phyloP scores from a whole-genome alignment of 2,797 vertebrate species.

The Pipistrellus kuhlii region DNA sequence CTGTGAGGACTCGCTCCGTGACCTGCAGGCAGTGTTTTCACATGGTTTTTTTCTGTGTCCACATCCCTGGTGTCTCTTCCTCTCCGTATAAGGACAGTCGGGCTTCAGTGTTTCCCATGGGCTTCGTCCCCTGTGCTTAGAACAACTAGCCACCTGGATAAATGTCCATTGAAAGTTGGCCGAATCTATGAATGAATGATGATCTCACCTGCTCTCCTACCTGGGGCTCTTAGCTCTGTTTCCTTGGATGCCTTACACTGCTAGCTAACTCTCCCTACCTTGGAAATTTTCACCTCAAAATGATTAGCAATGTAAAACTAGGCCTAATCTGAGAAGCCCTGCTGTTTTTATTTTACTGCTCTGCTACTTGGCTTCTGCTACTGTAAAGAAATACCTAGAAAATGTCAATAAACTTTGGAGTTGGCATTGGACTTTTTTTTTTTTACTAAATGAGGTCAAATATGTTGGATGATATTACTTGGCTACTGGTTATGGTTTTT shows the following conservation, averaged over 20 bases:
- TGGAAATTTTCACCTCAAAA: neutral
- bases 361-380: neutral
- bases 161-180: neutral
- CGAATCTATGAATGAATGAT: neutral
- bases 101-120: neutral
- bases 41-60: no score
- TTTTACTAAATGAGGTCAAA: neutral
- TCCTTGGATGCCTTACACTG: neutral
- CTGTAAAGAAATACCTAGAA: constrained; percentile 10
- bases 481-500: neutral
- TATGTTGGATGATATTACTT: neutral
- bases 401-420: neutral
- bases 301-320: neutral
- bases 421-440: neutral
- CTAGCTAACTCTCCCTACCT: neutral
- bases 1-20: neutral
- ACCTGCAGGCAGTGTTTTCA: neutral
- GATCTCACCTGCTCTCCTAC: neutral
- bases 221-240: neutral
- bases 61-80: no score
- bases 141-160: neutral
- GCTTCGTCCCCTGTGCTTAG: neutral
- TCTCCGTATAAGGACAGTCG: no score
- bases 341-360: neutral
- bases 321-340: neutral